Percentiles rank a stretch among this genome's conserved stretches.
phyloP scores from a whole-genome alignment of 1,140 invertebrate genomes.

The Metopolophium dirhodum region DNA sequence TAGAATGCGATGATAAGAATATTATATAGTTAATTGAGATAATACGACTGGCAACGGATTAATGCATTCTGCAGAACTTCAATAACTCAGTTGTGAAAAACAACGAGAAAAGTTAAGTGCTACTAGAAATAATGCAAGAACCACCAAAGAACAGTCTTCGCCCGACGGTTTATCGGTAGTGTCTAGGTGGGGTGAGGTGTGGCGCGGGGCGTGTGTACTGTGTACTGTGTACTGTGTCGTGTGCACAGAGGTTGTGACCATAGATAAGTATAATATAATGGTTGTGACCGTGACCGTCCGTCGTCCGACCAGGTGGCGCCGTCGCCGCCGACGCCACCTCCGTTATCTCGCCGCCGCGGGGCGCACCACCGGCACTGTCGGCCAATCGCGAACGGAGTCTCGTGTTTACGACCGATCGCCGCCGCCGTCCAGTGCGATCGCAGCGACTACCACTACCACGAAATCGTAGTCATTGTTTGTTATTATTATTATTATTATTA shows the following conservation, averaged over 20 bases:
- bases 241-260: neutral
- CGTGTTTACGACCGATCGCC: neutral
- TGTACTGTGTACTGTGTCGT: too few species aligned
- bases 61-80: too few species aligned
- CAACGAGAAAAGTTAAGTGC: too few species aligned
- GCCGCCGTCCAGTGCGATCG: neutral
- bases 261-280: too few species aligned
- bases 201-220: neutral
- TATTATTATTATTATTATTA: neutral
- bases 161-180: neutral
- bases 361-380: neutral
- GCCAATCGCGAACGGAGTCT: neutral
- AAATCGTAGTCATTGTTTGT: neutral
- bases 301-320: slow-evolving; percentile 25
- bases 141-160: too few species aligned
- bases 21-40: too few species aligned
- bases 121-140: neutral
- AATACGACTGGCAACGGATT: too few species aligned
- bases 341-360: slow-evolving; percentile 19
- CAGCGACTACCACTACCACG: neutral
- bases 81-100: too few species aligned
- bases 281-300: slow-evolving; percentile 9
- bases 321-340: neutral
- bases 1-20: too few species aligned
- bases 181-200: neutral